Base-by-base conservation (phyloP, 2,888 invertebrate species). In the Aphrophora alni region DNA sequence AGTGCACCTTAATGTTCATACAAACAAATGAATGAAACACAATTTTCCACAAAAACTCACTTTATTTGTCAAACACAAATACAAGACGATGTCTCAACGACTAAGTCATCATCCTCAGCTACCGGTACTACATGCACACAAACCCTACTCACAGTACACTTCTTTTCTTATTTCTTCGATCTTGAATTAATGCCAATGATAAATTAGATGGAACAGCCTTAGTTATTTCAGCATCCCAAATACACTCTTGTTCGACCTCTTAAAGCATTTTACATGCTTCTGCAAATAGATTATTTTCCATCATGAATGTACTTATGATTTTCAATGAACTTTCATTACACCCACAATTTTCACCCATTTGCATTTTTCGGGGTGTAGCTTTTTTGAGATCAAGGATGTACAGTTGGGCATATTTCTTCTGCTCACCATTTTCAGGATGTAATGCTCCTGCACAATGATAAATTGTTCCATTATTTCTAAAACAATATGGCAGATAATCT, bases 361-460 rank as follows among this genome's bases (percentile, higher is more conserved):
- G 25, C 70, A 70, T 70, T 70, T 28, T 70, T 70, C 27, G 70
- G 27, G 70, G 26, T 70, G 70, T 70, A 70, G 70, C 70, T 28
- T 70, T 28, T 12, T 70, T 28, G 27, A 28, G 70, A 70, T 70
- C 70, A 70, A 70, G 70, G 25, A 70, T 70, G 14, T 70, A 70
- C n/a, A 70, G 21, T 28, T 70, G 70, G 27, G n/a, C 70, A 70
- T 70, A 70, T 70, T 70, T 70, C 25, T 28, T 26, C 70, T 70
- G 70, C n/a, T 70, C 70, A 27, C 70, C 21, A 70, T 70, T 70
- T 70, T 70, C 70, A 21, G 70, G 74, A 33, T 74, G 74, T 33
- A 74, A 33, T 74, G 33, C 33, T 28, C 74, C 74, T 28, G 33
- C 27, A 33, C 74, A 33, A 33, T 74, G 74, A 74, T 74, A 27